Conservation (phyloP, 2,797 vertebrate genomes). For the Myoxocephalus aenaeus region DNA sequence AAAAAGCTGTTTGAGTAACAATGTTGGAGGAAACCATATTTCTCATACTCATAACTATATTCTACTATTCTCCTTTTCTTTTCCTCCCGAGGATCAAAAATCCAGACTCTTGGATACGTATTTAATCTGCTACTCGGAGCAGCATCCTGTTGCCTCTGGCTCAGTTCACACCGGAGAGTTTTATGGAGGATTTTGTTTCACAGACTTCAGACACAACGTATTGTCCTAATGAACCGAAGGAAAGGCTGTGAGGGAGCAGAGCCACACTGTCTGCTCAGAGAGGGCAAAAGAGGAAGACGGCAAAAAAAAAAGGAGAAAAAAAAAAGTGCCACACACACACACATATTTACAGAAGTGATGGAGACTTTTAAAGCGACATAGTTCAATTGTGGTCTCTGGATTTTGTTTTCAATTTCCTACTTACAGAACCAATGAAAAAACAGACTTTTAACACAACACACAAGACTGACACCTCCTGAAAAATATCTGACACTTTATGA, state of each 20-base stretch:
- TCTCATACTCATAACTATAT: background rate
- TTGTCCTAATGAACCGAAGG: constrained; percentile 63
- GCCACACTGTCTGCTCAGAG: constrained; percentile 6
- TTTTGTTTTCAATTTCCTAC: background rate
- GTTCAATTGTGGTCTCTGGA: background rate
- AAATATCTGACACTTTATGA: background rate
- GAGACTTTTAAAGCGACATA: background rate
- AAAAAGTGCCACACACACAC: background rate
- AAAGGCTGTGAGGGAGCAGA: constrained; percentile 4
- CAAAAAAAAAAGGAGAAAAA: background rate
- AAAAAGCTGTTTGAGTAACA: background rate
- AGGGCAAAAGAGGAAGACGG: constrained; percentile 1
- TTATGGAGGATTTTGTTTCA: constrained; percentile 61
- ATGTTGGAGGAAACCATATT: background rate
- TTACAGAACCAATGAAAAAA: background rate
- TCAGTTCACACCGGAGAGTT: constrained; percentile 52
- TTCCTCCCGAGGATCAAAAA: constrained; percentile 24
- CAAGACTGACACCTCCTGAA: background rate
- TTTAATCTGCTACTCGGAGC: constrained; percentile 37
- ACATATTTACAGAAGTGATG: background rate
- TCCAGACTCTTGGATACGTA: background rate
- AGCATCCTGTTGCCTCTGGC: constrained; percentile 64
- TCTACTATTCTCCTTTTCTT: constrained; percentile 10
- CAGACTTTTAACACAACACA: background rate
- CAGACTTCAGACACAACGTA: constrained; percentile 55